Evolutionary conservation across 2,888 invertebrate species (phyloP).

Genomic region (Drosophila siamana): DNA sequence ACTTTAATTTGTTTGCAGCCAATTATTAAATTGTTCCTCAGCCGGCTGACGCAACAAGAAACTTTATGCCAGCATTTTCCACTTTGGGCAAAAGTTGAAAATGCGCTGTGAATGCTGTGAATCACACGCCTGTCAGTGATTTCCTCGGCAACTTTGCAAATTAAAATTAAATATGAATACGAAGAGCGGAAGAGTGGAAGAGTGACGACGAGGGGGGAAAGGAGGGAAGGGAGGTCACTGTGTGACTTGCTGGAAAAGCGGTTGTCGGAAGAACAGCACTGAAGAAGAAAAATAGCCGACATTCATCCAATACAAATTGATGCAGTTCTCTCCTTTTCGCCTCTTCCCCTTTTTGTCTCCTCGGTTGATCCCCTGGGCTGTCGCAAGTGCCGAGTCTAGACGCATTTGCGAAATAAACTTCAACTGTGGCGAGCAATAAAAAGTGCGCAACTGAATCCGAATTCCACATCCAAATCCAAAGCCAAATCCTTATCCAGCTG

Average conservation of each 20-base stretch:
- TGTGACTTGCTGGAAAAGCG: not conserved
- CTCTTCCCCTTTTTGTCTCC: not conserved
- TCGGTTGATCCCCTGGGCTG: not conserved
- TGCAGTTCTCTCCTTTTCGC: slow-evolving; percentile 15
- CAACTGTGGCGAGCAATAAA: slow-evolving; percentile 46
- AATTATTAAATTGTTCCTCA: not conserved
- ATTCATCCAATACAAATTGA: slow-evolving; percentile 46
- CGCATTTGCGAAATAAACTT: slow-evolving; percentile 42
- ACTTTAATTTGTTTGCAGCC: not conserved
- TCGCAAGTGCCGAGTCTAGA: slow-evolving; percentile 40
- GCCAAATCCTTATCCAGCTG: slow-evolving; percentile 44
- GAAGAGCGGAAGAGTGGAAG: slow-evolving; percentile 2
- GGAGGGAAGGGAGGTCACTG: too few relatives aligned
- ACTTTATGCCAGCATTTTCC: not conserved
- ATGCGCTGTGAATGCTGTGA: slow-evolving; percentile 31
- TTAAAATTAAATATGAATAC: slow-evolving; percentile 63
- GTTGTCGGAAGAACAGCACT: not conserved
- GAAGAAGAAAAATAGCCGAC: slow-evolving; percentile 21
- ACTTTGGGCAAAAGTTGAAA: slow-evolving; percentile 8
- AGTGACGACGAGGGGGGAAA: too few relatives aligned
- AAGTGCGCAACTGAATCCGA: slow-evolving; percentile 19
- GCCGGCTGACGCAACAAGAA: not conserved
- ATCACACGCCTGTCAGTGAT: slow-evolving; percentile 42
- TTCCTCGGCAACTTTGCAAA: slow-evolving; percentile 48
- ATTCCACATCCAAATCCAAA: slow-evolving; percentile 20